Evolutionary conservation across 2,797 vertebrate genomes (phyloP).

Genomic region (Chiloscyllium punctatum): DNA sequence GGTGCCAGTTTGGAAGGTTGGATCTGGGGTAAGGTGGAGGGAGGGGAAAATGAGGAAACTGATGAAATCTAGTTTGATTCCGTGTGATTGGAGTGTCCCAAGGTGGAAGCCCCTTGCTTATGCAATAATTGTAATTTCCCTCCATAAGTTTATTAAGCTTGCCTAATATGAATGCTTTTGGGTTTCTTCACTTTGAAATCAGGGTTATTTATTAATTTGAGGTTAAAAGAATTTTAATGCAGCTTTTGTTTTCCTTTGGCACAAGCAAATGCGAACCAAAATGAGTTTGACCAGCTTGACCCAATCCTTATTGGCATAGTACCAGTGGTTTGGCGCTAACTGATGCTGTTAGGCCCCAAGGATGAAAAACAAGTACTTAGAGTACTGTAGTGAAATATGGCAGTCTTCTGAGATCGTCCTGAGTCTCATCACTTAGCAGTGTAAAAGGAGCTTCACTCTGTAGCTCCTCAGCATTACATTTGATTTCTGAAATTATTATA

Average conservation of each 20-base stretch:
- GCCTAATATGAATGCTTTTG: neutral
- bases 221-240: neutral
- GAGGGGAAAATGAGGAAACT: no score
- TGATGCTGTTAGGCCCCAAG: neutral
- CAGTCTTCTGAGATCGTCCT: neutral
- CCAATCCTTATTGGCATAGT: neutral
- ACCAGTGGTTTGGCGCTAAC: neutral
- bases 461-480: neutral
- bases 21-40: no score
- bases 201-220: neutral
- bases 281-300: neutral
- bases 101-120: neutral
- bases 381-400: neutral
- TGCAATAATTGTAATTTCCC: neutral
- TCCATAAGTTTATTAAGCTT: neutral
- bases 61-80: no score
- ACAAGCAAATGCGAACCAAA: neutral
- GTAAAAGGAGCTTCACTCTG: neutral
- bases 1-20: no score
- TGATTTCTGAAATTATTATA: neutral
- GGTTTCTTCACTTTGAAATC: neutral
- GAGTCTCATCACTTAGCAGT: neutral
- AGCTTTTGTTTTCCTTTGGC: neutral
- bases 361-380: no score
- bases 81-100: no score